Evolutionary conservation across 2,888 invertebrate genomes (phyloP).

Genomic region (Meganola albula): DNA sequence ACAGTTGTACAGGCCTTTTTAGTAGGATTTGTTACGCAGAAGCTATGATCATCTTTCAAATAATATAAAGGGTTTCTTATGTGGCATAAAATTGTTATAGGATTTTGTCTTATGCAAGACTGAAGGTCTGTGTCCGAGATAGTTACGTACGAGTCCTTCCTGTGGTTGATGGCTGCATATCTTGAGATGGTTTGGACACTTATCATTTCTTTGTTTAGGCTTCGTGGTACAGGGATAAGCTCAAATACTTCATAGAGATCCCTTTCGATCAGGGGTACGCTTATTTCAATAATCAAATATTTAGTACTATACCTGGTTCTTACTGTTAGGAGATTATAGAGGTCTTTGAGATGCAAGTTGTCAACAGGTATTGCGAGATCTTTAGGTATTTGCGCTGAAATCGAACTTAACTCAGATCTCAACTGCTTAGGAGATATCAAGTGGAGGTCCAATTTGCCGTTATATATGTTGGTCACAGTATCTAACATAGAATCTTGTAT

Average conservation of each 20-base stretch:
- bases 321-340: conserved; percentile 15
- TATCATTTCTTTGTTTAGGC: background rate
- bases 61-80: too few species aligned
- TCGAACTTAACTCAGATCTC: conserved; percentile 10
- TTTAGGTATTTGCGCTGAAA: conserved; percentile 10
- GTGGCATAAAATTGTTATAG: too few species aligned
- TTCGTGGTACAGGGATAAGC: background rate
- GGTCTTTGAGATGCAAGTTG: conserved; percentile 8
- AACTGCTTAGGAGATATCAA: conserved; percentile 16
- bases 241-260: background rate
- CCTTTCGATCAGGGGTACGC: background rate
- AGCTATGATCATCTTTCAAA: too few species aligned
- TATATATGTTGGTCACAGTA: conserved; percentile 12
- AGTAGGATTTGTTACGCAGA: too few species aligned
- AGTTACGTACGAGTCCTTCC: background rate
- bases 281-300: conserved; percentile 1
- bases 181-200: background rate
- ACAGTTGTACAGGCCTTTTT: too few species aligned
- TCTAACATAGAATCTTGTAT: conserved; percentile 16
- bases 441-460: conserved; percentile 17
- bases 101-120: too few species aligned
- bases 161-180: background rate
- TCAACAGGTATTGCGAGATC: conserved; percentile 16
- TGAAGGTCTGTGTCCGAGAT: too few species aligned
- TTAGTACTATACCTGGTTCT: background rate